Conservation (phyloP, 37 sponge, comb jelly and placozoan species). For the Spongia lamella region DNA sequence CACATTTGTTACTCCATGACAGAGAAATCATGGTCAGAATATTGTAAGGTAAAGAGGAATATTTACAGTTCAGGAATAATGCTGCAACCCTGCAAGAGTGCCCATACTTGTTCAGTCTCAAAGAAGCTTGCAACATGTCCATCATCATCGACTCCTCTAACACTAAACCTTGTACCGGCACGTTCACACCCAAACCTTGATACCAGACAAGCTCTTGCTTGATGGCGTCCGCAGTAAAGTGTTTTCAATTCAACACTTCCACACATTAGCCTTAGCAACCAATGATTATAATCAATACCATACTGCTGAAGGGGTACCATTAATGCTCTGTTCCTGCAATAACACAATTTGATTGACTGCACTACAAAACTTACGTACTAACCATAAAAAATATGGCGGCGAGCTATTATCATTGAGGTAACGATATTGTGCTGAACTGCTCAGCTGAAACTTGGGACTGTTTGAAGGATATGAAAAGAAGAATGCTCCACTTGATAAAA, state of each 20-base stretch:
- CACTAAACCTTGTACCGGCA: conserved; percentile 90
- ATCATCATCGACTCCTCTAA: conserved; percentile 88
- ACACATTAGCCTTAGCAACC: conserved; percentile 84
- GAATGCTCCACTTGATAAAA: conserved; percentile 71
- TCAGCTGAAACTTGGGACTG: conserved; percentile 47
- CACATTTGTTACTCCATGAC: no score
- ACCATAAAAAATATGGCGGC: conserved; percentile 64
- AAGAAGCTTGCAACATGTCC: conserved; percentile 97
- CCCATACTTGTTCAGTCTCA: conserved; percentile 89
- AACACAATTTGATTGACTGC: not conserved
- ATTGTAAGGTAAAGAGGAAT: no score
- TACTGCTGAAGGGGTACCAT: conserved; percentile 62
- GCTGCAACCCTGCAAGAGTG: no score
- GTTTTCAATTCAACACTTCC: conserved; percentile 88
- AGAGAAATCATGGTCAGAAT: no score
- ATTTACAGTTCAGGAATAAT: no score
- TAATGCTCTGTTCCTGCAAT: conserved; percentile 79
- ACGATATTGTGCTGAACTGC: conserved; percentile 53
- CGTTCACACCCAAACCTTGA: conserved; percentile 93
- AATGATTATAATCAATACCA: conserved; percentile 62
- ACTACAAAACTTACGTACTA: no score
- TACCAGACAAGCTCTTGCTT: conserved; percentile 74
- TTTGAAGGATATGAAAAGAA: conserved; percentile 63
- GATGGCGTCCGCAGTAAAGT: conserved; percentile 79
- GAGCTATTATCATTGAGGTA: conserved; percentile 10